These are phyloP conservation scores for Microctenopoma lineatum DNA, from an alignment of 2,797 vertebrate species.

Conservation along the genomic window DNA sequence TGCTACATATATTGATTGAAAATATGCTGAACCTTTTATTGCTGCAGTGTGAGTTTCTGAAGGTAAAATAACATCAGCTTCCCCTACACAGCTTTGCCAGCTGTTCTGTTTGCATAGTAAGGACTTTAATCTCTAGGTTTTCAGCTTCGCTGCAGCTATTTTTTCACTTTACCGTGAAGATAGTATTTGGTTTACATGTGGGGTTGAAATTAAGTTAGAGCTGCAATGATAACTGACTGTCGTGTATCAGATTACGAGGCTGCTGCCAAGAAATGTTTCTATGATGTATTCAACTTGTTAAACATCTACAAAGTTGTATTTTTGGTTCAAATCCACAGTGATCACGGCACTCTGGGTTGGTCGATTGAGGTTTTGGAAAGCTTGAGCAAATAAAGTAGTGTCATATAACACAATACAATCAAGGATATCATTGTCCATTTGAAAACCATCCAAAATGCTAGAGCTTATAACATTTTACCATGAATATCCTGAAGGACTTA, in stretches of 20 bases:
- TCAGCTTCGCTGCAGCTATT: conserved; percentile 23
- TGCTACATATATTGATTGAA: conserved; percentile 17
- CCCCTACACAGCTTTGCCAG: conserved; percentile 17
- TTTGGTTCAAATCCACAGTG: background rate
- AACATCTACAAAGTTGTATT: conserved; percentile 4
- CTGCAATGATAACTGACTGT: conserved; percentile 16
- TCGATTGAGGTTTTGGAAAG: background rate
- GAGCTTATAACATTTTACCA: conserved; percentile 9
- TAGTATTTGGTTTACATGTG: conserved; percentile 15
- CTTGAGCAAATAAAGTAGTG: background rate
- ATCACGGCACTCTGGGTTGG: background rate
- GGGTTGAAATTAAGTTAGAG: conserved; percentile 18
- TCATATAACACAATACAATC: background rate
- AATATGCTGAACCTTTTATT: conserved; percentile 31
- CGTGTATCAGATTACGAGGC: conserved; percentile 6
- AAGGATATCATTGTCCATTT: background rate
- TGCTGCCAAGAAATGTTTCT: background rate
- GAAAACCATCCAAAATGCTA: conserved; percentile 10
- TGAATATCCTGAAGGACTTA: conserved; percentile 20
- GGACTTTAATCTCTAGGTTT: conserved; percentile 41
- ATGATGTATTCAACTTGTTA: conserved; percentile 7
- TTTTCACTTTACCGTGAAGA: conserved; percentile 22
- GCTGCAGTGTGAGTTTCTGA: conserved; percentile 32
- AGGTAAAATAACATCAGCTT: conserved; percentile 36
- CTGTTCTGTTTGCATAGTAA: conserved; percentile 21